Percentiles rank a stretch among this genome's conserved stretches.
Conservation (phyloP, 2,888 invertebrate species). For the Eristalinus sepulchralis region DNA sequence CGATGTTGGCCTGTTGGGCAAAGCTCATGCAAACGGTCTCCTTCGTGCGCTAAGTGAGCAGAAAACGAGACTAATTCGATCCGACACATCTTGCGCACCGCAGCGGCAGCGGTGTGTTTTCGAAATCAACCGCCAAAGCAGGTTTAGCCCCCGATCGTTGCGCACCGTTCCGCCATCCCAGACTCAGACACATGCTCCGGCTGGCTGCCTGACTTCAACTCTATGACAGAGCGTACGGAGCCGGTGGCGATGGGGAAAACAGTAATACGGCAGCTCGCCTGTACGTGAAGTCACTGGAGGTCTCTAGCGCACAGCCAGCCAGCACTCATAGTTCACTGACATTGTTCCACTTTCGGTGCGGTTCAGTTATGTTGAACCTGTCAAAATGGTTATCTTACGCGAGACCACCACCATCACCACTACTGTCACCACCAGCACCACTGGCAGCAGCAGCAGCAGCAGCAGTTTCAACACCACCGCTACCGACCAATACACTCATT, state of each 20-base stretch:
- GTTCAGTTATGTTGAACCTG: slow-evolving; percentile 71
- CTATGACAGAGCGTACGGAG: slow-evolving; percentile 62
- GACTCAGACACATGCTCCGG: slow-evolving; percentile 18
- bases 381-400: slow-evolving; percentile 62
- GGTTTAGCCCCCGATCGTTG: slow-evolving; percentile 33
- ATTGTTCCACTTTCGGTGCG: slow-evolving; percentile 71
- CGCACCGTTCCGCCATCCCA: neutral
- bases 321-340: slow-evolving; percentile 70
- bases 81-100: slow-evolving; percentile 62
- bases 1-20: slow-evolving; percentile 13
- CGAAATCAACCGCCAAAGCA: slow-evolving; percentile 66
- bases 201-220: slow-evolving; percentile 38
- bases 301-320: slow-evolving; percentile 23
- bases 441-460: neutral
- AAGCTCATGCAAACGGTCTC: slow-evolving; percentile 28
- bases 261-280: slow-evolving; percentile 24
- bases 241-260: slow-evolving; percentile 33
- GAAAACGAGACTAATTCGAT: slow-evolving; percentile 68
- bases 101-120: slow-evolving; percentile 28
- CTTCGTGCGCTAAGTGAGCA: slow-evolving; percentile 62
- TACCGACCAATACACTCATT: slow-evolving; percentile 62
- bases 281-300: slow-evolving; percentile 35
- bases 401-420: slow-evolving; percentile 8
- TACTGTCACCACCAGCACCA: neutral
- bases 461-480: slow-evolving; percentile 6